Evolutionary conservation across 2,113 vertebrate species (phyloP).

Genomic region (Strigops habroptila): DNA sequence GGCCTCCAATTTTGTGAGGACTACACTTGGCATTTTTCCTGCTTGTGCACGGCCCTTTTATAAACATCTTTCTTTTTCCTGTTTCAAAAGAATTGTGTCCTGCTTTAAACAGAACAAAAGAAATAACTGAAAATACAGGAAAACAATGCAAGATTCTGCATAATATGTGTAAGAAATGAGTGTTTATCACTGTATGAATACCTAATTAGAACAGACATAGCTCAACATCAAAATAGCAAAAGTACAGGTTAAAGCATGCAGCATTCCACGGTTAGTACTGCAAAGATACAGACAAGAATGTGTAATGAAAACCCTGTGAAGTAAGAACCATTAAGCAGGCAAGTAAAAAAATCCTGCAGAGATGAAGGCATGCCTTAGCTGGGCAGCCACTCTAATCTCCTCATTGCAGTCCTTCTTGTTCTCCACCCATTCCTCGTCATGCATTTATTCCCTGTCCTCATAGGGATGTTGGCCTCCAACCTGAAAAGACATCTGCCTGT

Average conservation of each 20-base stretch:
- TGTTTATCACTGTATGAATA: conserved; percentile 12
- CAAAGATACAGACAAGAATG: background rate
- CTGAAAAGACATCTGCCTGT: background rate
- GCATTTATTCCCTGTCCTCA: background rate
- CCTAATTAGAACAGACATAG: conserved; percentile 30
- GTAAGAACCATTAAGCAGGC: conserved; percentile 12
- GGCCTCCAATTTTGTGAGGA: background rate
- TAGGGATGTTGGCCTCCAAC: background rate
- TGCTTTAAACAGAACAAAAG: conserved; percentile 12
- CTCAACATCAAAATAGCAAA: conserved; percentile 3
- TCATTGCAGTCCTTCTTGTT: background rate
- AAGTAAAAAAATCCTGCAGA: conserved; percentile 18
- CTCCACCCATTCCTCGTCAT: background rate
- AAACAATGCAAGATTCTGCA: conserved; percentile 3
- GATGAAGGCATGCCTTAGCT: conserved; percentile 1
- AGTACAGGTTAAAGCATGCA: background rate
- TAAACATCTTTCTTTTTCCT: background rate
- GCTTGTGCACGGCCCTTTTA: background rate
- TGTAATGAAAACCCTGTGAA: background rate
- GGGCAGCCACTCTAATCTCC: background rate
- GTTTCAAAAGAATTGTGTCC: background rate
- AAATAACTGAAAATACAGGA: background rate
- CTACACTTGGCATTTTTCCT: background rate
- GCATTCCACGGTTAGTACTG: background rate
- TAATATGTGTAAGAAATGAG: conserved; percentile 18